Evolutionary conservation across 2,888 invertebrate species (phyloP).

Genomic region (Diploptera punctata): DNA sequence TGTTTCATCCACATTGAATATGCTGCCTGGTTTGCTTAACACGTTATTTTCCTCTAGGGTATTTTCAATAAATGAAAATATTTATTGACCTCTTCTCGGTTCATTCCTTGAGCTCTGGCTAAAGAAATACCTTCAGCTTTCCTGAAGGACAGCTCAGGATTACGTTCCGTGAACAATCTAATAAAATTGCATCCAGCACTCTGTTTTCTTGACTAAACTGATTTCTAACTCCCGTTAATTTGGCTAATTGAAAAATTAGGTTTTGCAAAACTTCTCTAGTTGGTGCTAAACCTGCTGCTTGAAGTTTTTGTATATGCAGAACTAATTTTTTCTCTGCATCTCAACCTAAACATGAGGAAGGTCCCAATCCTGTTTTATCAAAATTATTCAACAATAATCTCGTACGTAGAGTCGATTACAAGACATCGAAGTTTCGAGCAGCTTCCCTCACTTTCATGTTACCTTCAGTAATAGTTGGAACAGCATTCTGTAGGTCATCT

Average conservation of each 20-base stretch:
- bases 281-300: background rate
- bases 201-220: background rate
- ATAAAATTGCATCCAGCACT: background rate
- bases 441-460: background rate
- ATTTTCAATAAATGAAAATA: background rate
- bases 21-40: background rate
- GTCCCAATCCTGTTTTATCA: background rate
- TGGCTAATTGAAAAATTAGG: background rate
- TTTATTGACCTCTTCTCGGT: background rate
- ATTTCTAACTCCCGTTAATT: background rate
- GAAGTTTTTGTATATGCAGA: background rate
- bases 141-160: background rate
- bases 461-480: background rate
- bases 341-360: background rate
- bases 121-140: background rate
- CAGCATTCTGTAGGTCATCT: background rate
- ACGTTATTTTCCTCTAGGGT: background rate
- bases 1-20: background rate
- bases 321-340: background rate
- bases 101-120: background rate
- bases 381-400: background rate
- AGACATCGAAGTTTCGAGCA: background rate
- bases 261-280: background rate
- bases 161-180: background rate
- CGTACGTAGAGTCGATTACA: background rate